Conservation (phyloP, 2,888 invertebrate genomes). For the Phortica magna region DNA sequence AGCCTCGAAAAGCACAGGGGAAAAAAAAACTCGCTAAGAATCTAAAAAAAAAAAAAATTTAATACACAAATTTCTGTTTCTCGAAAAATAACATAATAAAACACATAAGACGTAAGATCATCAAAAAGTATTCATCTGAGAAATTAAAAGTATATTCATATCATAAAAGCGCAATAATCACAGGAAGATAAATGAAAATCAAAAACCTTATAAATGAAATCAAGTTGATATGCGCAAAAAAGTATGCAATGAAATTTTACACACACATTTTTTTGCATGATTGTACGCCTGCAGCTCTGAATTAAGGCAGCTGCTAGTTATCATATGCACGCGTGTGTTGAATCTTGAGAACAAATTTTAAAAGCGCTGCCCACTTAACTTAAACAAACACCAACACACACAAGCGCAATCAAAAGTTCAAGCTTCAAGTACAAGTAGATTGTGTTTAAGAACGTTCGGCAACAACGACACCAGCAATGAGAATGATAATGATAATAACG, state of each 20-base stretch:
- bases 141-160: not conserved
- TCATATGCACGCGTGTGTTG: not conserved
- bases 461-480: not conserved
- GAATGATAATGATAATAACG: not conserved
- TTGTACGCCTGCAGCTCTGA: not conserved
- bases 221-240: not conserved
- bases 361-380: not conserved
- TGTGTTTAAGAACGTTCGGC: not conserved
- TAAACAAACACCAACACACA: slow-evolving; percentile 25
- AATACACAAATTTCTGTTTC: too few relatives aligned
- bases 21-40: too few relatives aligned
- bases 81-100: too few relatives aligned
- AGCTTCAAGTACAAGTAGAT: not conserved
- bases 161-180: not conserved
- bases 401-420: not conserved
- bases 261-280: not conserved
- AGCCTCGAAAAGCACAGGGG: too few relatives aligned
- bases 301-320: too few relatives aligned
- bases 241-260: not conserved
- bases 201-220: not conserved
- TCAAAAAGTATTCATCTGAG: too few relatives aligned
- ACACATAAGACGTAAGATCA: too few relatives aligned
- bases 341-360: slow-evolving; percentile 15
- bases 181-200: not conserved
- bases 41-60: too few relatives aligned